Base-by-base conservation (phyloP, 2,113 vertebrate species). In the Salvelinus alpinus region DNA sequence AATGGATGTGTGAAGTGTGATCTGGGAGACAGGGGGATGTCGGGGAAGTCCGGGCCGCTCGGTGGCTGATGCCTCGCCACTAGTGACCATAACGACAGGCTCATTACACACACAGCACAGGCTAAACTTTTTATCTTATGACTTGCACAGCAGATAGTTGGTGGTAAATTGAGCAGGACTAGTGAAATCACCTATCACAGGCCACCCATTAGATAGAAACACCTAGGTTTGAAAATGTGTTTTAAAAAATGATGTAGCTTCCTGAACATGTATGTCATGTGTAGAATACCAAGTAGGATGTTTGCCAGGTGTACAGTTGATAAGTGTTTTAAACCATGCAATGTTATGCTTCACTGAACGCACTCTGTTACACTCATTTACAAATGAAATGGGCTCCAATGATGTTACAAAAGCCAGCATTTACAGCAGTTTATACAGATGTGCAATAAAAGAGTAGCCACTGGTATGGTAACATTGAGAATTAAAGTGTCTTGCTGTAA, bases 1-100 rank as follows among this genome's bases (percentile, higher is more conserved):
- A 92, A 94, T 88, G 83, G 93, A 94, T 92, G 90, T 82, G 72
- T 62, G 78, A 68, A 66, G 77, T 74, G 76, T 71, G 76, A 81
- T 80, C 85, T 66, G 25, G 81, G 83, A 88, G 92, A 88, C 83
- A 71, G 80, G 72, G 84, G 48, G 48, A 54, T 18, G 48, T 54
- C 16, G 48, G 38, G 82, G 80, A 81, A 84, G 89, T 88, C 85
- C 83, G 76, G 72, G 78, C 75, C 68, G 76, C 85, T 86, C 64
- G 77, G 34, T n/a, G 74, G 87, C 78, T 86, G 84, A 87, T 22
- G 82, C 77, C 82, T 76, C 60, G 77, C 76, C 87, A 82, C 75
- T 57, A 80, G 77, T 80, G 83, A 82, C 81, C 81, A 74, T 82
- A 62, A 24, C 59, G 6, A 62, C n/a, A 22, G 59, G 20, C 59